Conservation (phyloP, 2,797 vertebrate species). For the Coreius guichenoti region DNA sequence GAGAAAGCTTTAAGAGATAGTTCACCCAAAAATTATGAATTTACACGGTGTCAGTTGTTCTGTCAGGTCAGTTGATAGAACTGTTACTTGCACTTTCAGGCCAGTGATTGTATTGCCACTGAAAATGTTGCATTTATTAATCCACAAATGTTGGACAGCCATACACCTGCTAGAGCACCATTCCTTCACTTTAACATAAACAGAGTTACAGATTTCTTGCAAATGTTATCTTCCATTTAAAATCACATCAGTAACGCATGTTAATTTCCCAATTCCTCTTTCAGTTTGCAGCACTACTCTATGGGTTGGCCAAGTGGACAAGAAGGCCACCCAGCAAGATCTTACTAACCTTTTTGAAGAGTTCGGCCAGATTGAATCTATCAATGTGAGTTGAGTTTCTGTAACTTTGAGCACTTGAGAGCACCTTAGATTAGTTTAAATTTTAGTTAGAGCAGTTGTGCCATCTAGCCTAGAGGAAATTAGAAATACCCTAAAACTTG, state of each 20-base stretch:
- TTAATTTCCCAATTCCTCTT: slow-evolving; percentile 33
- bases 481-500: background rate
- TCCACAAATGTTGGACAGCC: background rate
- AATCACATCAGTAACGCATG: background rate
- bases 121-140: too few species aligned
- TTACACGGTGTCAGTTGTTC: background rate
- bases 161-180: background rate
- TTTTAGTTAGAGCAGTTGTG: background rate
- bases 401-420: background rate
- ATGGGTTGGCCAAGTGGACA: slow-evolving; percentile 99
- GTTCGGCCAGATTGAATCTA: slow-evolving; percentile 98
- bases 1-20: background rate
- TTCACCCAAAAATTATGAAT: background rate
- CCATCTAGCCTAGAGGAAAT: background rate
- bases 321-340: slow-evolving; percentile 98
- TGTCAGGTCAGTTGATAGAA: background rate
- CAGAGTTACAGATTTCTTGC: background rate
- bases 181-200: background rate
- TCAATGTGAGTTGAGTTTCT: slow-evolving; percentile 86
- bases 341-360: slow-evolving; percentile 98
- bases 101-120: background rate
- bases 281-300: slow-evolving; percentile 98
- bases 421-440: background rate
- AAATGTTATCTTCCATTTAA: background rate
- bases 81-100: background rate